Evolutionary conservation across 1,140 invertebrate species (phyloP).

Genomic region (Centruroides sculpturatus): DNA sequence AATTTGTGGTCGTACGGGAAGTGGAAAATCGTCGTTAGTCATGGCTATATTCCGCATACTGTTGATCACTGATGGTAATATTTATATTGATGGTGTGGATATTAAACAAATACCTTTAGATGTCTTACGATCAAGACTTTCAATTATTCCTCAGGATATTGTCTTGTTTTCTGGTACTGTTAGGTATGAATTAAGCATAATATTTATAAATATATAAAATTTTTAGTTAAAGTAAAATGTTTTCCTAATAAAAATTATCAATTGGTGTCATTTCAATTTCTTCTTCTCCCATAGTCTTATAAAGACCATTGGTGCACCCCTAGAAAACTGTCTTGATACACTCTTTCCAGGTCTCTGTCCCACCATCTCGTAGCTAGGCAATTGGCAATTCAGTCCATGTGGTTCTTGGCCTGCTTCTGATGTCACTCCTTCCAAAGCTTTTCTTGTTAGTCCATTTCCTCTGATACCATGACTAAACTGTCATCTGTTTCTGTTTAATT

Average conservation of each 20-base stretch:
- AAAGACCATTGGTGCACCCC: no score
- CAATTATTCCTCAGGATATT: conserved; percentile 46
- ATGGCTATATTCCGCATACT: conserved; percentile 52
- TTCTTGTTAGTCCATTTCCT: not conserved
- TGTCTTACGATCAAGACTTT: conserved; percentile 41
- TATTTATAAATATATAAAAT: no score
- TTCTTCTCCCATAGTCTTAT: not conserved
- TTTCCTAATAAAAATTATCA: no score
- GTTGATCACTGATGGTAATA: conserved; percentile 42
- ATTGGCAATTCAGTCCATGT: no score
- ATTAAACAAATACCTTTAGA: conserved; percentile 48
- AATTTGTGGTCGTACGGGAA: conserved; percentile 61
- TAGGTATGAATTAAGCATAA: conserved; percentile 23
- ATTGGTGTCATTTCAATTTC: no score
- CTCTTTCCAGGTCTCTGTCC: no score
- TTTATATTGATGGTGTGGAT: conserved; percentile 51
- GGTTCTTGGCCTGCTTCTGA: no score
- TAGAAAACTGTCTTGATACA: not conserved
- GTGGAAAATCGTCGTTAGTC: conserved; percentile 60
- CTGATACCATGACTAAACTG: not conserved
- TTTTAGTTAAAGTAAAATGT: no score
- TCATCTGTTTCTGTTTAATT: conserved; percentile 8
- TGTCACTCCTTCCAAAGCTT: no score
- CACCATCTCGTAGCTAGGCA: no score
- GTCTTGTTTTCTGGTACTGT: conserved; percentile 43